phyloP scores from a whole-genome alignment of 2,888 invertebrate genomes.

The Sesamia inferens region DNA sequence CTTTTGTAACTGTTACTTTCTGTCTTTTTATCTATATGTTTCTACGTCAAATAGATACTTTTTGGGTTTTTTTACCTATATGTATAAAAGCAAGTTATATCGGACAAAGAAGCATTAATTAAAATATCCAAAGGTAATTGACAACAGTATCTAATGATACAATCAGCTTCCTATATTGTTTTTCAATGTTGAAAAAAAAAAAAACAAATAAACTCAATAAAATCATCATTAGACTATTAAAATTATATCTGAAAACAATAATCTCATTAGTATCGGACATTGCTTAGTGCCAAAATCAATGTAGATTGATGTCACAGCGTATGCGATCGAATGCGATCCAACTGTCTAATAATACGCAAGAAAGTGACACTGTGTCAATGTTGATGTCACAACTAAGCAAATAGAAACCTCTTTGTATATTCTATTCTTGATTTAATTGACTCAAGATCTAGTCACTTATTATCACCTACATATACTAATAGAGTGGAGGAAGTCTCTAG shows the following conservation, averaged over 20 bases:
- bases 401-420: slow-evolving; percentile 64
- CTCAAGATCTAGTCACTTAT: slow-evolving; percentile 59
- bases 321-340: slow-evolving; percentile 68
- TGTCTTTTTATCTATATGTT: too few species aligned
- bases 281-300: slow-evolving; percentile 74
- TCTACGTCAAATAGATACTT: neutral
- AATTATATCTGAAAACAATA: slow-evolving; percentile 44
- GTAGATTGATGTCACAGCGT: slow-evolving; percentile 72
- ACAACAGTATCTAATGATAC: neutral
- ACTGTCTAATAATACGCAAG: slow-evolving; percentile 73
- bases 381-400: slow-evolving; percentile 73
- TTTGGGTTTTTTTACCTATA: neutral
- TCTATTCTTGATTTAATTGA: slow-evolving; percentile 70
- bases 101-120: neutral
- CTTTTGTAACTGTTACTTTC: too few species aligned
- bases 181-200: neutral
- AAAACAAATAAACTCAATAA: neutral
- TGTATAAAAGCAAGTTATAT: neutral
- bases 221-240: slow-evolving; percentile 28
- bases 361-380: slow-evolving; percentile 84
- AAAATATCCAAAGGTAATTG: neutral
- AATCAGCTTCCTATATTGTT: neutral
- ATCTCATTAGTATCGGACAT: slow-evolving; percentile 64
- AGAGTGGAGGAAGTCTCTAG: slow-evolving; percentile 12
- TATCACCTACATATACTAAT: slow-evolving; percentile 49